Evolutionary conservation across 2,797 vertebrate species (phyloP).

Genomic region (Ispidina lecontei): DNA sequence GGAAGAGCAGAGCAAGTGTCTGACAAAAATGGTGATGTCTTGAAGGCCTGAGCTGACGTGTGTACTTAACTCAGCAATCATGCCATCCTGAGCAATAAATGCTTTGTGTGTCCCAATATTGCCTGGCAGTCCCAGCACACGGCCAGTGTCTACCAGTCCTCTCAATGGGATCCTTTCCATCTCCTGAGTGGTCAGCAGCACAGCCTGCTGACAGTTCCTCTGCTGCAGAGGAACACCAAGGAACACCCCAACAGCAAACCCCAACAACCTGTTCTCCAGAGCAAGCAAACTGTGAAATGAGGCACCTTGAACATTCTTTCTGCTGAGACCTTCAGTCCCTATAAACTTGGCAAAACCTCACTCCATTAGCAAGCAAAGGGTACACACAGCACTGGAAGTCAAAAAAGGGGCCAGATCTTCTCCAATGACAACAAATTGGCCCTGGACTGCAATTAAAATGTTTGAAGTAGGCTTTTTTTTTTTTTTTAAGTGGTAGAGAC

Average conservation of each 20-base stretch:
- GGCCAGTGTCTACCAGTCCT: fast-evolving
- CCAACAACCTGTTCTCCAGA: not conserved
- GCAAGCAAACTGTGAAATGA: not conserved
- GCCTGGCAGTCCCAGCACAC: not conserved
- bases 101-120: not conserved
- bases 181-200: not conserved
- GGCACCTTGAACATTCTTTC: not conserved
- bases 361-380: too few species aligned
- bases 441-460: constrained; percentile 3
- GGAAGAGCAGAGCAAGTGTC: not conserved
- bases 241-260: not conserved
- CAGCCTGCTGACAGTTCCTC: not conserved
- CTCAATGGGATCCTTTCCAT: not conserved
- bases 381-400: not conserved
- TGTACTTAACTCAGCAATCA: not conserved
- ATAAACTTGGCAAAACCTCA: not conserved
- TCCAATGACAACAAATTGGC: not conserved
- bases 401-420: not conserved
- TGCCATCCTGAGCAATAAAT: not conserved
- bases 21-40: not conserved
- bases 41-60: not conserved
- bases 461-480: not conserved
- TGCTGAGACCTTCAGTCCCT: not conserved
- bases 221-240: not conserved
- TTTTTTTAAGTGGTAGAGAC: not conserved